Conservation (phyloP, 2,888 invertebrate species). For the Limnephilus auricula region DNA sequence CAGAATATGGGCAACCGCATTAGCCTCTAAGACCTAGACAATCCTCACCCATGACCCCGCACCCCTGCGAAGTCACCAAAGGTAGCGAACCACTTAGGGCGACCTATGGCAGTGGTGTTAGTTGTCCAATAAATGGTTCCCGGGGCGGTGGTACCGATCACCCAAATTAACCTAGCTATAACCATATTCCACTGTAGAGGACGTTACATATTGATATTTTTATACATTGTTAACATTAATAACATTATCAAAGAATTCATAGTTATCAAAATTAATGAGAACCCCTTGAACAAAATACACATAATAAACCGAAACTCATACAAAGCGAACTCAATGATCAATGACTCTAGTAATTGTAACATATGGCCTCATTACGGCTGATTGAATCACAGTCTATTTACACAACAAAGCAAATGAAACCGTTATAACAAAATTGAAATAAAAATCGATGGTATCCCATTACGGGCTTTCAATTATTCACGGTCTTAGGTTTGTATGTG, state of each 20-base stretch:
- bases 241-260: neutral
- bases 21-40: too few species aligned
- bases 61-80: too few species aligned
- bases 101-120: too few species aligned
- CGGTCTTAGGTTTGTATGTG: constrained; percentile 5
- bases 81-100: too few species aligned
- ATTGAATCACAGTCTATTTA: constrained; percentile 47
- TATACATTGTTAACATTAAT: neutral
- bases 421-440: constrained; percentile 50
- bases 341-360: neutral
- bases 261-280: neutral
- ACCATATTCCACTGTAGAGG: neutral
- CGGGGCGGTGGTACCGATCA: too few species aligned
- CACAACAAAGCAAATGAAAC: constrained; percentile 49
- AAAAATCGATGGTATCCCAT: constrained; percentile 60
- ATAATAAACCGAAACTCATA: neutral
- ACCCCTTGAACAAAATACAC: neutral
- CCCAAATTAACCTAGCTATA: too few species aligned
- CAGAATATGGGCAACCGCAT: too few species aligned
- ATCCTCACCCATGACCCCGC: too few species aligned
- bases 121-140: too few species aligned
- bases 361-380: constrained; percentile 37
- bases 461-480: constrained; percentile 62
- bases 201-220: neutral
- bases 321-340: neutral